Evolutionary conservation across 2,888 invertebrate species (phyloP).

Genomic region (Aleiodes leptofemur): DNA sequence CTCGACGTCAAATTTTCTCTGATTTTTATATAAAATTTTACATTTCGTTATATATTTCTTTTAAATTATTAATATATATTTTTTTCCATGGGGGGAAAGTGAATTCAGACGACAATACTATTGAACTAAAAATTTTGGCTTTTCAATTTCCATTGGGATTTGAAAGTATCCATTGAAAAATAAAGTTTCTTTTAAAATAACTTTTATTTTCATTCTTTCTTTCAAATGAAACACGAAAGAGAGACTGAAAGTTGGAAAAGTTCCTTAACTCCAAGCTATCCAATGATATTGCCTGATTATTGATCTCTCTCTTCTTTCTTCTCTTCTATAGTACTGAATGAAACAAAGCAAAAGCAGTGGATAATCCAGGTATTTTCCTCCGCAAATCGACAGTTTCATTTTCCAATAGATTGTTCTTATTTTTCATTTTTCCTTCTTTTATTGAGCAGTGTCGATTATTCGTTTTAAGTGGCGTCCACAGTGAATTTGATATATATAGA

Average conservation of each 20-base stretch:
- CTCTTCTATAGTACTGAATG: neutral
- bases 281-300: slow-evolving; percentile 26
- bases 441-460: slow-evolving; percentile 6
- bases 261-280: neutral
- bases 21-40: too few species aligned
- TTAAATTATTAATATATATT: too few species aligned
- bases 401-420: neutral
- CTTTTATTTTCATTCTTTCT: slow-evolving; percentile 16
- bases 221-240: slow-evolving; percentile 42
- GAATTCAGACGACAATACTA: neutral
- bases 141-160: slow-evolving; percentile 28
- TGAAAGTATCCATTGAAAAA: neutral
- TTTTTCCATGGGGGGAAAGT: neutral
- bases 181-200: neutral
- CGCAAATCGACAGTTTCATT: slow-evolving; percentile 11
- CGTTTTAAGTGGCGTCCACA: slow-evolving; percentile 2
- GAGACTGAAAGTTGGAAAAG: slow-evolving; percentile 1
- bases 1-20: too few species aligned
- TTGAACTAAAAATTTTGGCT: slow-evolving; percentile 9
- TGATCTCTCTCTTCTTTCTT: neutral
- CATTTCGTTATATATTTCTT: too few species aligned
- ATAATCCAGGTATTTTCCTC: neutral
- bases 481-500: slow-evolving; percentile 16
- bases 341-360: slow-evolving; percentile 8
- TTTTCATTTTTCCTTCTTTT: too few species aligned